Evolutionary conservation across 2,797 vertebrate genomes (phyloP), one percentile per base, ranked within the genome.

Genomic region (Rhabdophis nuchalis): DNA sequence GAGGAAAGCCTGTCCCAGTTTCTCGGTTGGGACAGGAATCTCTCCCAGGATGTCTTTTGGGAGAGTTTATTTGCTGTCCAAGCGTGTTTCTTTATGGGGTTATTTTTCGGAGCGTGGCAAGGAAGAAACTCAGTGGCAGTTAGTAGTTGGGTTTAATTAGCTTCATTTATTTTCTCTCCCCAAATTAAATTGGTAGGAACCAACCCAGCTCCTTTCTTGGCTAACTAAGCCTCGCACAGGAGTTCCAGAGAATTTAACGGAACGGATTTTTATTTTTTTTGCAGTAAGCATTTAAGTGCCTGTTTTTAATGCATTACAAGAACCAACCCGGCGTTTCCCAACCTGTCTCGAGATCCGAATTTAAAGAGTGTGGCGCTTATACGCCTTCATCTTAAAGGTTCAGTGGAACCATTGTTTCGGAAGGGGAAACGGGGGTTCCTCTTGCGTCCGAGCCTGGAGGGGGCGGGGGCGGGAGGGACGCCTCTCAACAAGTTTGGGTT

Each of bases 401-500:
- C 20, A 1, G 41, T 46, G 36, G 46, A 82, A 41, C 36, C 72
- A 46, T 25, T 12, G 72, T 46, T 82, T 82, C 10, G 41, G 72
- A 20, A 25, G 20, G 72, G 72, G 36, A 46, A 46, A 12, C 36
- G 89, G 4, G 94, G 85, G 77, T 86, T 92, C 97, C 97, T 97
- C 97, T 36, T 72, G 60, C 87, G 92, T 90, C 96, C 64, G 92
- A 90, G 20, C 89, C 82, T 36, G 4, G 20, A 2, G 0, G 57
- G 3, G 0, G 0, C 1, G 87, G 61, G 18, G 5, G 36, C 9
- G 36, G 36, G 36, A 25, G 36, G 23, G 85, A 87, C 16, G 88
- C 93, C 90, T n/a, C 89, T 91, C 94, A 95, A 94, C 90, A 97
- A 16, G 96, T 96, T 97, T 97, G 97, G 98, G 98, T 98, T 98